phyloP scores from a whole-genome alignment of 2,113 vertebrate species.

The Dipodomys stephensi region DNA sequence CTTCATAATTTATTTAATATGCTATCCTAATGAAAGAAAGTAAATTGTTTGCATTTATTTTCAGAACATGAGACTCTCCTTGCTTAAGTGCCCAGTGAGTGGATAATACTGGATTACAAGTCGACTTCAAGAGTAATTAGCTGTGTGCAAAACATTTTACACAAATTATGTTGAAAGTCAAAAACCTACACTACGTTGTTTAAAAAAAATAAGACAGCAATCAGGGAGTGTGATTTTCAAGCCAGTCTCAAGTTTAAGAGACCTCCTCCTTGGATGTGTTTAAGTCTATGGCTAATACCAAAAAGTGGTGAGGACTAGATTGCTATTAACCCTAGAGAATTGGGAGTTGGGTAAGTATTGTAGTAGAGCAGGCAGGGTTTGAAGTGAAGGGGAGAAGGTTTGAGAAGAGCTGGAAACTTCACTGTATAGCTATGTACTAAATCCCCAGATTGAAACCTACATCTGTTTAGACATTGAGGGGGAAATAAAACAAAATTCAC shows the following conservation, averaged over 20 bases:
- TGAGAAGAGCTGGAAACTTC: not conserved
- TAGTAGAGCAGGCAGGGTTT: not conserved
- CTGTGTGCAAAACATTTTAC: constrained; percentile 13
- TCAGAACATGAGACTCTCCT: not conserved
- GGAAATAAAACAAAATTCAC: not conserved
- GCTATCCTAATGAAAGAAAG: constrained; percentile 20
- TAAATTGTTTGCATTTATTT: not conserved
- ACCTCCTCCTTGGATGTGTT: not conserved
- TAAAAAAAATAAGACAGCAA: not conserved
- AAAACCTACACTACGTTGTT: not conserved
- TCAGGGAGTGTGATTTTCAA: not conserved
- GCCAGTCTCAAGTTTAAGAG: not conserved
- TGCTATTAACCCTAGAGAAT: not conserved
- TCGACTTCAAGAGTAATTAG: not conserved
- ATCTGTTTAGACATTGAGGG: not conserved
- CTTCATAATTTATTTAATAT: not conserved
- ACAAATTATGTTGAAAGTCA: not conserved
- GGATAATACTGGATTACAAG: not conserved
- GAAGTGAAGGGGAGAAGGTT: not conserved
- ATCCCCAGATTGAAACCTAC: no score
- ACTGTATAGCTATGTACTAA: not conserved
- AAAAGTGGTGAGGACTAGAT: not conserved
- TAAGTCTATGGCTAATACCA: not conserved
- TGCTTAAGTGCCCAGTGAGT: not conserved
- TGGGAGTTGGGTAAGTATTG: not conserved